Evolutionary conservation across 2,888 invertebrate species (phyloP), one percentile per base, ranked within the genome.

Genomic region (Leistus spinibarbis): DNA sequence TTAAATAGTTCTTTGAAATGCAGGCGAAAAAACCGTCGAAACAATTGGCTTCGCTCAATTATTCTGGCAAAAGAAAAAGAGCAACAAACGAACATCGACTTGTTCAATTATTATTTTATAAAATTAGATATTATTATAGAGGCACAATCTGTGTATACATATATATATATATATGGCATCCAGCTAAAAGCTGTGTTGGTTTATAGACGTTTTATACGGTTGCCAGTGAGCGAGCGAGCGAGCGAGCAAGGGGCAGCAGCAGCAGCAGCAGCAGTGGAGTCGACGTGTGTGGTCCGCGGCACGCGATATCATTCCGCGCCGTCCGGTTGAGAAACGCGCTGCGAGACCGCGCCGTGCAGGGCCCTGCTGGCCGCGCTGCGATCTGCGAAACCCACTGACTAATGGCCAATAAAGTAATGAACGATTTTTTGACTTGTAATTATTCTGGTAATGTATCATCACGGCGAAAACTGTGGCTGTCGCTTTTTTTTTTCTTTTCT

Each of bases 251-350:
- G 27, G 5, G 9, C 5, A 27, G 27, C 27, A 27, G 27, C n/a
- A 27, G 27, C 40, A 40, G 40, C 40, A 57, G 54, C 9, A 20
- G 68, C 56, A 40, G 68, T 17, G 16, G 7, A 23, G 63, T 40
- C 70, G 62, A 63, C 70, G 70, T 70, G 70, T 70, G 70, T 70
- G 70, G 70, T 70, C 70, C 63, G 60, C 63, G 70, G 70, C 70
- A 70, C 70, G 70, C 70, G 70, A 70, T 70, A 70, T 70, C 68
- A 3, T 20, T n/a, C 70, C 70, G 70, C 53, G 63, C 54, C 70
- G 70, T 54, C n/a, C 22, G 63, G 54, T 65, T 65, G 65, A 19
- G 20, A 16, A 20, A 16, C 23, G 22, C 65, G 40, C 40, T 40
- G 13, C 40, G 40, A 10, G 40, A 7, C 40, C 40, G 40, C 40